Percentiles rank a stretch among this genome's conserved stretches.
Evolutionary conservation across 2,797 vertebrate genomes (phyloP).

Genomic region (Falco rusticolus): DNA sequence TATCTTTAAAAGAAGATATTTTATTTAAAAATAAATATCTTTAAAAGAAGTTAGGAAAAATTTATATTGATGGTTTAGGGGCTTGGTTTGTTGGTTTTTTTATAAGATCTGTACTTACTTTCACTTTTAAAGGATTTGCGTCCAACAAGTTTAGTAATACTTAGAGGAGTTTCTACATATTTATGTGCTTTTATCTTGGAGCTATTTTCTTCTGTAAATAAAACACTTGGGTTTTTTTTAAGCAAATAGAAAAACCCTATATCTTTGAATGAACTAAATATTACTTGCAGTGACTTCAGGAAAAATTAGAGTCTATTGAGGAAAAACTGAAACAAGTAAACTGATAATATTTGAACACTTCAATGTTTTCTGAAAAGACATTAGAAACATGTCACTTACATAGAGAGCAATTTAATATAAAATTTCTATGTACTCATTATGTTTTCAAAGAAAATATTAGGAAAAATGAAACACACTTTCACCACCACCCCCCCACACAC

Average conservation of each 20-base stretch:
- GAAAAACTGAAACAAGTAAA: not conserved
- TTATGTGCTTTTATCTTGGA: not conserved
- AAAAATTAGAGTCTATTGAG: not conserved
- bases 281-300: not conserved
- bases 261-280: not conserved
- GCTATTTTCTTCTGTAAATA: not conserved
- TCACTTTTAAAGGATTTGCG: not conserved
- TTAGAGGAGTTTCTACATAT: not conserved
- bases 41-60: not conserved
- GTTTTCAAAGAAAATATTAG: not conserved
- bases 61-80: not conserved
- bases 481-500: not conserved
- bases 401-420: not conserved
- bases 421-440: not conserved
- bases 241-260: not conserved
- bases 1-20: not conserved
- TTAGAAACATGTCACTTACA: not conserved
- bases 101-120: not conserved
- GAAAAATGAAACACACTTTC: not conserved
- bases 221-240: not conserved
- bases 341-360: not conserved
- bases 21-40: not conserved
- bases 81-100: not conserved
- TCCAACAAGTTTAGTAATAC: not conserved
- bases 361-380: not conserved